Evolutionary conservation across 2,888 invertebrate genomes (phyloP).

Genomic region (Amblyjoppa fuscipennis): DNA sequence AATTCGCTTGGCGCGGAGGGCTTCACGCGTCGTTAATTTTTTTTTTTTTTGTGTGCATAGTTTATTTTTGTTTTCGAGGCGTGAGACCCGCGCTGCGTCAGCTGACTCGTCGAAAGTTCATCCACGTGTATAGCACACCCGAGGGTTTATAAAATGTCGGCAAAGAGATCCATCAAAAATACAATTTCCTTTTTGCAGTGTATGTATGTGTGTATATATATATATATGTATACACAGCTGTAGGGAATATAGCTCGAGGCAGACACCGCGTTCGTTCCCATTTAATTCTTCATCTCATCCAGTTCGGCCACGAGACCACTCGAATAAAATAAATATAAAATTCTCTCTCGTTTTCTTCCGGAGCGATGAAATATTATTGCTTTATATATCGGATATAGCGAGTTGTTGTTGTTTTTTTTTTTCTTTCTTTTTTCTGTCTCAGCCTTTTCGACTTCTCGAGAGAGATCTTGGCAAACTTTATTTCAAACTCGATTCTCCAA

Average conservation of each 20-base stretch:
- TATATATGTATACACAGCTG: not conserved
- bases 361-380: slow-evolving; percentile 13
- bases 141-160: slow-evolving; percentile 13
- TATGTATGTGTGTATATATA: not conserved
- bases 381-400: slow-evolving; percentile 2
- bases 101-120: slow-evolving; percentile 45
- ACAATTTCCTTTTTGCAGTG: slow-evolving; percentile 43
- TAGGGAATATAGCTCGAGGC: not conserved
- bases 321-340: slow-evolving; percentile 28
- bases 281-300: slow-evolving; percentile 32
- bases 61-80: not conserved
- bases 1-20: slow-evolving; percentile 19
- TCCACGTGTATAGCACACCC: slow-evolving; percentile 12
- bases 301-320: not conserved
- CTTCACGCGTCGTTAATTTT: slow-evolving; percentile 1
- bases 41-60: not conserved
- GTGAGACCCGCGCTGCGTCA: not conserved
- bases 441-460: not conserved
- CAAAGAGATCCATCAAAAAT: slow-evolving; percentile 46
- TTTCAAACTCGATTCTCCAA: slow-evolving; percentile 12
- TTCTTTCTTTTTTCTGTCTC: not conserved
- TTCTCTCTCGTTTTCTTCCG: not conserved
- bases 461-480: slow-evolving; percentile 28
- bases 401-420: slow-evolving; percentile 6
- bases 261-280: slow-evolving; percentile 14